phyloP scores from a whole-genome alignment of 2,113 vertebrate species.

The Sminthopsis crassicaudata region DNA sequence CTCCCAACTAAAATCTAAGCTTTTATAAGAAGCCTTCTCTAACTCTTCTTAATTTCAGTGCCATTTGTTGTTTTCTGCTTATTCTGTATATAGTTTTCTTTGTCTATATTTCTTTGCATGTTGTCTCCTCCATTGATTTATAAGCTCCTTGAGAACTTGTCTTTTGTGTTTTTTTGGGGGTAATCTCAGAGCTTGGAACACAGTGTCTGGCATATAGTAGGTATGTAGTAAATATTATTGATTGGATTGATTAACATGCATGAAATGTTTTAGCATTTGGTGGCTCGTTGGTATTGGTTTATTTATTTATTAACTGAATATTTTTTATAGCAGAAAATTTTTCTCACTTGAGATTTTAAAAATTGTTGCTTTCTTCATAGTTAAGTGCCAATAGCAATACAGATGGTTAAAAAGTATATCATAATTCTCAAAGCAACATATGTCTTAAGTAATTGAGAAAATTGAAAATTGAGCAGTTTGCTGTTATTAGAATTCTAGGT shows the following conservation, averaged over 20 bases:
- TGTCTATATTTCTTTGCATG: not conserved
- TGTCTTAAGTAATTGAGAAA: constrained; percentile 47
- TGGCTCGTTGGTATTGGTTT: constrained; percentile 53
- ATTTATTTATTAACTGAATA: constrained; percentile 67
- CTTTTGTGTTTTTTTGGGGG: not conserved
- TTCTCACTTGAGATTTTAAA: constrained; percentile 54
- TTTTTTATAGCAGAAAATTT: constrained; percentile 54
- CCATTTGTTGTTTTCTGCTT: not conserved
- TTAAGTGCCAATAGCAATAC: constrained; percentile 52
- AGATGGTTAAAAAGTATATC: constrained; percentile 36
- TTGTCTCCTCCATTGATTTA: not conserved
- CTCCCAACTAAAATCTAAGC: too few species aligned
- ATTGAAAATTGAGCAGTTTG: not conserved
- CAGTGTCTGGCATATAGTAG: not conserved
- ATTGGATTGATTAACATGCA: constrained; percentile 13
- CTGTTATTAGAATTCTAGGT: not conserved
- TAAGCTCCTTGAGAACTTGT: not conserved
- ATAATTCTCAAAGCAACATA: constrained; percentile 26
- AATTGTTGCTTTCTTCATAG: constrained; percentile 34
- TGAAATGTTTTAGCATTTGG: constrained; percentile 63
- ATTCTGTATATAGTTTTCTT: not conserved
- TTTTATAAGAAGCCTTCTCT: not conserved
- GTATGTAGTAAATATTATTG: not conserved
- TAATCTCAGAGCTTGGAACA: not conserved
- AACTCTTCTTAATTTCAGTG: not conserved